Base-by-base conservation (phyloP, 2,113 vertebrate species). In the Bujurquina vittata region DNA sequence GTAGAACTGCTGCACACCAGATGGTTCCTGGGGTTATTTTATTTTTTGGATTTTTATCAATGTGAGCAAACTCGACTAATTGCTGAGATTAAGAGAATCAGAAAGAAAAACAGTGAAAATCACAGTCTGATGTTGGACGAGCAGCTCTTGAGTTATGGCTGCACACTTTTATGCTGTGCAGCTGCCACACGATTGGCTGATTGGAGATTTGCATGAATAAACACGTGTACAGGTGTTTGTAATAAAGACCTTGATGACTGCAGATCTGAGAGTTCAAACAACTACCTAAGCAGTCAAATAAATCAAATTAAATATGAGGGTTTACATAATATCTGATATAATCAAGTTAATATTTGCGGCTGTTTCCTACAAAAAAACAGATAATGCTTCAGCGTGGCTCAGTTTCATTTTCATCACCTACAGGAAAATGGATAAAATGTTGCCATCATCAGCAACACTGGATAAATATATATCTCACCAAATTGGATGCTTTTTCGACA, bases 171-270 rank as follows among this genome's bases (percentile, higher is more conserved):
- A 31, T n/a, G 23, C 65, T 7, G 0, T 31, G 65, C 65, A 31
- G 65, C 26, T 31, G 17, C 46, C 31, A 52, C 46, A 3, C 0
- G 6, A 72, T 72, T 72, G 46, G 65, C 65, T 72, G 65, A 52
- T 72, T 52, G 65, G 43, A 72, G 65, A 72, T 72, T 72, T 72
- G 46, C 65, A 52, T 72, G 43, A 72, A 26, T 72, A 72, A 52
- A 52, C 46, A 72, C 26, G 23, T 72, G 26, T 72, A 52, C 65
- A 52, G 65, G 65, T 72, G 26, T 52, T 72, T 20, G 17, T 72
- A 31, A 72, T 72, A 52, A 72, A 72, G 10, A 72, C 65, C 26
- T 72, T 52, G 65, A 72, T 72, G 65, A 72, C 65, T 72, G 1
- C 65, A 52, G 46, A 72, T 72, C n/a, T 72, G 49, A 43, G 52